Percentiles rank a stretch among this genome's conserved stretches.
These are phyloP conservation scores for Pica pica DNA, from an alignment of 2,113 vertebrate species.

Conservation along the genomic window DNA sequence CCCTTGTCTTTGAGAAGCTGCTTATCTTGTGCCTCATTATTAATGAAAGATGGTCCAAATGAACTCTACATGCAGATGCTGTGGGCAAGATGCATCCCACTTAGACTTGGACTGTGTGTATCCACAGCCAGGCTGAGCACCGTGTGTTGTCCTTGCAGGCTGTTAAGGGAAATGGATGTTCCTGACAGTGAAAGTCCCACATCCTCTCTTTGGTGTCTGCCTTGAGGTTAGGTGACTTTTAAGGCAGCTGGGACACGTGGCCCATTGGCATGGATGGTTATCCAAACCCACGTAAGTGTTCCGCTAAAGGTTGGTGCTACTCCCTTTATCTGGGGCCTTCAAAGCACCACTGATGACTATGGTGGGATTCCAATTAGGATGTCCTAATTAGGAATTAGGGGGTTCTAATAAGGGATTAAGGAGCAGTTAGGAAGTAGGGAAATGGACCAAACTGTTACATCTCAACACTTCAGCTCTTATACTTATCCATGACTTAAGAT, in stretches of 20 bases:
- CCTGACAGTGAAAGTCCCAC: background rate
- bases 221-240: background rate
- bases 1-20: background rate
- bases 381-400: conserved; percentile 20
- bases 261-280: background rate
- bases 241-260: background rate
- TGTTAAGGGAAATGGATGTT: background rate
- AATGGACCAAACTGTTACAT: background rate
- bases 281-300: background rate
- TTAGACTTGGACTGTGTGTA: background rate
- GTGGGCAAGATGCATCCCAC: background rate
- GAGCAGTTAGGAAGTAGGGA: background rate
- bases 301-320: background rate
- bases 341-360: background rate
- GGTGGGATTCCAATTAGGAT: background rate
- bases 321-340: background rate
- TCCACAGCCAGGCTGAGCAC: background rate
- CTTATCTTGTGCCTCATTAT: background rate
- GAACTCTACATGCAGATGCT: background rate
- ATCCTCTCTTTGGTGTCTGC: background rate
- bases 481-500: conserved; percentile 29
- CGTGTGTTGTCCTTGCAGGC: background rate
- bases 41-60: background rate
- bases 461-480: background rate
- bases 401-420: background rate